phyloP scores from a whole-genome alignment of 2,888 invertebrate species.

The Tetanocera ferruginea region DNA sequence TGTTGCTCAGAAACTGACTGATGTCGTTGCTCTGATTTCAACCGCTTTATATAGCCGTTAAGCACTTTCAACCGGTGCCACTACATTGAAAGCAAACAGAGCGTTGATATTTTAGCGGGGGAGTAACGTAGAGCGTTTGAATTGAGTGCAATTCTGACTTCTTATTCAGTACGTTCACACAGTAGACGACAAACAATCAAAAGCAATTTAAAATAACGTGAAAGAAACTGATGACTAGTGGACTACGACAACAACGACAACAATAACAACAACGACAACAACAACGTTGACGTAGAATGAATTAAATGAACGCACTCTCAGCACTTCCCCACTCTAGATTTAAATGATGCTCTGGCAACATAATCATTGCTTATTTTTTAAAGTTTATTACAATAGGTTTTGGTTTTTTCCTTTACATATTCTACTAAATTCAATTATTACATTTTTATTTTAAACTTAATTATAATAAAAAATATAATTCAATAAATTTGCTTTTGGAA shows the following conservation, averaged over 20 bases:
- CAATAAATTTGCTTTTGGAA: too few relatives aligned
- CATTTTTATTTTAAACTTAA: neutral
- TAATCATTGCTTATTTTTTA: neutral
- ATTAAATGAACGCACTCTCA: constrained; percentile 14
- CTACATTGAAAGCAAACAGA: neutral
- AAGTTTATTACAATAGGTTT: neutral
- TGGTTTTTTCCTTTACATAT: neutral
- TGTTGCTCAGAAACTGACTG: constrained; percentile 48
- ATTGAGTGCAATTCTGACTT: constrained; percentile 18
- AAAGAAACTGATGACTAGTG: constrained; percentile 18
- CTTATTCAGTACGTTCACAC: constrained; percentile 1
- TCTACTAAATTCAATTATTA: too few relatives aligned
- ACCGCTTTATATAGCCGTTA: constrained; percentile 50
- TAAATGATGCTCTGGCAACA: neutral
- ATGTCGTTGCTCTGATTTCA: constrained; percentile 32
- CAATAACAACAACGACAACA: neutral
- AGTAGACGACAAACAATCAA: constrained; percentile 24
- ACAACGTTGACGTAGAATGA: constrained; percentile 10
- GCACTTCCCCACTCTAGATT: constrained; percentile 6
- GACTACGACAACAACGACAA: neutral
- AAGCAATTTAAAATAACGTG: constrained; percentile 30
- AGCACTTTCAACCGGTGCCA: neutral
- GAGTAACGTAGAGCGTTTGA: neutral
- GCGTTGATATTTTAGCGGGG: neutral
- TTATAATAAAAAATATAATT: neutral